Percentiles rank a stretch among this genome's conserved stretches.
Evolutionary conservation across 2,888 invertebrate genomes (phyloP).

Genomic region (Camponotus fellah): DNA sequence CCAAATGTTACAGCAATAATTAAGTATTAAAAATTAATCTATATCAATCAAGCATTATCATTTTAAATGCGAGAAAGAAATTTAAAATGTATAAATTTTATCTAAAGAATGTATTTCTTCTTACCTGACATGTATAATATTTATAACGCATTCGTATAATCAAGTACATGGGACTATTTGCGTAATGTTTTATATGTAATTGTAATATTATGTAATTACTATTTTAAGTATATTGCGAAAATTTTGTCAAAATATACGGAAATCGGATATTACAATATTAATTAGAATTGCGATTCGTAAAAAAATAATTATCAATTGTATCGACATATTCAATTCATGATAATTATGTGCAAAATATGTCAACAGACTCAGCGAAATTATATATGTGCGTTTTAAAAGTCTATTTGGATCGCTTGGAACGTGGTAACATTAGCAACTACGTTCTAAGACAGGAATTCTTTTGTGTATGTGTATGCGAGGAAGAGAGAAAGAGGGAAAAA

Average conservation of each 20-base stretch:
- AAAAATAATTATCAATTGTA: slow-evolving; percentile 7
- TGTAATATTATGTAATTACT: slow-evolving; percentile 47
- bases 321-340: slow-evolving; percentile 20
- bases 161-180: slow-evolving; percentile 27
- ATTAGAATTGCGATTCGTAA: slow-evolving; percentile 3
- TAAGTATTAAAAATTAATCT: background rate
- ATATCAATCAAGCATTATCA: background rate
- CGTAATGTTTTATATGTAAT: slow-evolving; percentile 37
- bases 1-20: background rate
- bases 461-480: slow-evolving; percentile 3
- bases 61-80: background rate
- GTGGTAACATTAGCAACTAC: slow-evolving; percentile 38
- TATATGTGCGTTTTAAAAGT: background rate
- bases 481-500: background rate
- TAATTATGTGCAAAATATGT: slow-evolving; percentile 1
- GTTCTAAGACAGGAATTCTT: slow-evolving; percentile 60
- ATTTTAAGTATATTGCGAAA: slow-evolving; percentile 11
- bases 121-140: slow-evolving; percentile 16
- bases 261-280: slow-evolving; percentile 19
- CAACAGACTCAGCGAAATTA: background rate
- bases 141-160: slow-evolving; percentile 14
- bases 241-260: slow-evolving; percentile 1
- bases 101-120: background rate
- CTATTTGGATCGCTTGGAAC: slow-evolving; percentile 9
- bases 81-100: background rate